phyloP scores from a whole-genome alignment of 2,797 vertebrate genomes.

The Alfaro cultratus region DNA sequence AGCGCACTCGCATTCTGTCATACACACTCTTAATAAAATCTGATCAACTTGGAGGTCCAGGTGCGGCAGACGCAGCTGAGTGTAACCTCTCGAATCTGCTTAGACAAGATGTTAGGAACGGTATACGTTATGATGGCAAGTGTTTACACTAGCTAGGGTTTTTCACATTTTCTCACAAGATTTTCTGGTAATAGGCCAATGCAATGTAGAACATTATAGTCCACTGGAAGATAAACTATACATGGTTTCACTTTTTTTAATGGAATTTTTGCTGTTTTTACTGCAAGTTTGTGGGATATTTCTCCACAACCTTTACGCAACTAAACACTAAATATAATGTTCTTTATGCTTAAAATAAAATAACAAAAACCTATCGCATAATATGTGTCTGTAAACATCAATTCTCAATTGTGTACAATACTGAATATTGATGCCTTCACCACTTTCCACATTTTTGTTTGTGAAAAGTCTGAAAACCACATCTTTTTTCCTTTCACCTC shows the following conservation, averaged over 20 bases:
- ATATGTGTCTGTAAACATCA: not conserved
- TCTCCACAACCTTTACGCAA: not conserved
- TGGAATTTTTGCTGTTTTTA: not conserved
- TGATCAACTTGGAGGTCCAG: conserved; percentile 20
- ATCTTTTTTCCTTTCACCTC: not conserved
- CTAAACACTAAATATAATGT: not conserved
- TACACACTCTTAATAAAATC: conserved; percentile 11
- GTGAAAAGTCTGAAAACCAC: not conserved
- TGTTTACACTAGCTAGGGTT: not conserved
- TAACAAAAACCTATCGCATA: not conserved
- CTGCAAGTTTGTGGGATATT: not conserved
- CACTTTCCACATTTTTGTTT: not conserved
- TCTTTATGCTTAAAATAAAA: not conserved
- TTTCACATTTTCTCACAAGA: not conserved
- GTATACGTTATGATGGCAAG: not conserved
- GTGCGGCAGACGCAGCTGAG: conserved; percentile 8
- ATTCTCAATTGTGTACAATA: not conserved
- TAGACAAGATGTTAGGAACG: conserved; percentile 7
- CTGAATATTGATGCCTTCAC: not conserved
- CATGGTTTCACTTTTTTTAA: not conserved
- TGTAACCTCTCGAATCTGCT: not conserved
- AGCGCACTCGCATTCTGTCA: not conserved
- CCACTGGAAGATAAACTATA: not conserved
- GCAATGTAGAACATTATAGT: not conserved
- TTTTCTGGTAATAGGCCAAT: not conserved